Base-by-base conservation (phyloP, 2,888 invertebrate genomes). In the Andrena trimmerana region DNA sequence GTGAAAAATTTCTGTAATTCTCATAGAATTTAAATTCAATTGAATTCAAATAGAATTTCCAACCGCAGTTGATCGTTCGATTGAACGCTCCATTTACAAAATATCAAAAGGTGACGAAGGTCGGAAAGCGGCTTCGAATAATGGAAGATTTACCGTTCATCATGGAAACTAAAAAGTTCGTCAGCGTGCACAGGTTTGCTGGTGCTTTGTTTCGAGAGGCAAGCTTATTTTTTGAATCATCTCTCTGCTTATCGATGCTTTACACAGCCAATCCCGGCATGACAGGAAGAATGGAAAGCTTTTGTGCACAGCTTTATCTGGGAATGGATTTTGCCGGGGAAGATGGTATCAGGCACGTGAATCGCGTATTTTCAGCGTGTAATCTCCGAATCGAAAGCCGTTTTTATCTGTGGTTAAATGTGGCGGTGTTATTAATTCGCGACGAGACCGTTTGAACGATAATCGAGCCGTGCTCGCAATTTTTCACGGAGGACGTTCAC, bases 261-360 rank as follows among this genome's bases (percentile, higher is more conserved):
- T 4, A 10, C 24, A 20, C 69, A 29, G 20, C 36, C 24, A 65
- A 79, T 63, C 69, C 24, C 3, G 8, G 13, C 29, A 42, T 52
- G 59, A 67, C 52, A 24, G 27, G 27, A 52, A 16, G 31, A 66
- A 52, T 59, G 31, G 54, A 66, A 70, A 52, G 72, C 57, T 73
- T 73, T 65, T 57, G 63, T 57, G 8, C n/a, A 2, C 75, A 54
- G 67, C 62, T 81, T 81, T 72, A 79, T 71, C 72, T 63, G 59
- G 27, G 68, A 78, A 72, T 73, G 80, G 72, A 73, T 73, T 65
- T 65, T 67, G 50, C 63, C 20, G 27, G 75, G 57, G 20, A 42
- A 63, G 63, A 81, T 81, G 63, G 80, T 73, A 79, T 79, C 81
- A 36, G n/a, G 50, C 50, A 73, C 60, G 68, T 69, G 72, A 27